These are phyloP conservation scores for Cerastis leucographa DNA, from an alignment of 2,888 invertebrate genomes.

Conservation along the genomic window DNA sequence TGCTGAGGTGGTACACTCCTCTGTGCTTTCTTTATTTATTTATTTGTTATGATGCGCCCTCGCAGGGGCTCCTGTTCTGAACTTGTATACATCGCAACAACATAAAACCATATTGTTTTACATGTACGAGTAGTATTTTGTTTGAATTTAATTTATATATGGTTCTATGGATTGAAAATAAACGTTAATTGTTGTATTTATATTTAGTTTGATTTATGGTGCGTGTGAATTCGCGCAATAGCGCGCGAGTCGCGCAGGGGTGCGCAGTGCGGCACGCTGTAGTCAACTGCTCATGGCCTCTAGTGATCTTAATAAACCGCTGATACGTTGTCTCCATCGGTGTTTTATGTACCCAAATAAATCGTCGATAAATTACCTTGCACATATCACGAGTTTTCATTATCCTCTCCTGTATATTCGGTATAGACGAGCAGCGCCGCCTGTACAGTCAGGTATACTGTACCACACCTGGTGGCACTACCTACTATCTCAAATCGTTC, in stretches of 20 bases:
- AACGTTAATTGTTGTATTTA: constrained; percentile 89
- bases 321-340: constrained; percentile 79
- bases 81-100: constrained; percentile 77
- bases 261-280: constrained; percentile 42
- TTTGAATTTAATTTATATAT: constrained; percentile 88
- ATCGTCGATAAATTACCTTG: constrained; percentile 84
- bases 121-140: constrained; percentile 86
- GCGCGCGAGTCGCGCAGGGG: constrained; percentile 42
- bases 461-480: neutral
- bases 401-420: constrained; percentile 60
- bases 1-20: constrained; percentile 66
- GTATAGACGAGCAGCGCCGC: neutral
- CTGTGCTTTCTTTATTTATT: constrained; percentile 71
- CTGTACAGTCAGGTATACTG: neutral
- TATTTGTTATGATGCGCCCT: constrained; percentile 67
- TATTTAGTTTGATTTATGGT: constrained; percentile 80
- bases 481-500: neutral
- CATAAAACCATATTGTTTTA: constrained; percentile 86
- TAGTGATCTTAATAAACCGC: constrained; percentile 73
- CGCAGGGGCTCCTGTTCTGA: constrained; percentile 59
- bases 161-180: constrained; percentile 90
- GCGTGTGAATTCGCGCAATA: constrained; percentile 53
- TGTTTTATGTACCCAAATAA: constrained; percentile 83
- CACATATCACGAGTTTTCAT: constrained; percentile 82
- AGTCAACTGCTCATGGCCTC: constrained; percentile 67